Base-by-base conservation (phyloP, 2,113 vertebrate genomes). In the Nyctibius bracteatus region DNA sequence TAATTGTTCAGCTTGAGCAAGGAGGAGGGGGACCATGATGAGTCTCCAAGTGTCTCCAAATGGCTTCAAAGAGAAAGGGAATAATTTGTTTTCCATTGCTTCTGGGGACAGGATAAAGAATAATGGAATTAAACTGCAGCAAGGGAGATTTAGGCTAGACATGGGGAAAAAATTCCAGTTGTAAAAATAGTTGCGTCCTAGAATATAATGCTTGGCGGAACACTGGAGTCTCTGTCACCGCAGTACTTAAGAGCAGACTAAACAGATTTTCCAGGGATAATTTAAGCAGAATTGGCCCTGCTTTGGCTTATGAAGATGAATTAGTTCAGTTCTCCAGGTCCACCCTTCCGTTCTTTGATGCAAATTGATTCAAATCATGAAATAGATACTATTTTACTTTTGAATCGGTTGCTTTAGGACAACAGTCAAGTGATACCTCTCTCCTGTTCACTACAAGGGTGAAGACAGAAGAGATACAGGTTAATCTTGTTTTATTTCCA, bases 61-160 rank as follows among this genome's bases (percentile, higher is more conserved):
- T 74, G 46, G 55, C 59, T 77, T 81, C 81, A 24, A n/a, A 74
- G 77, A 79, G 43, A 81, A 86, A 91, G 47, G 73, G 21, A 87
- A 81, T 71, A 63, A 93, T 95, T 81, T 95, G 90, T 79, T 94
- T 94, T 46, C 81, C 59, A 8, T 66, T 63, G 87, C 81, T 93
- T 23, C 73, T 87, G 70, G 84, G 92, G 65, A 89, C 87, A 59
- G 16, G 66, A 49, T 61, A 68, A 90, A 87, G 88, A 85, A 49
- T 61, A 90, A 68, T 28, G 44, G 90, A 88, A 85, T 92, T 92
- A 63, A 79, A 68, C 3, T 18, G 47, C 70, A 75, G 61, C 44
- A 47, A 71, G 27, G 78, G 47, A 75, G 78, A 95, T 79, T 72
- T 55, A 90, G 85, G 33, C 24, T 68, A 72, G 73, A n/a, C 30